Base-by-base conservation (phyloP, 2,797 vertebrate genomes). In the Sparidentex hasta region DNA sequence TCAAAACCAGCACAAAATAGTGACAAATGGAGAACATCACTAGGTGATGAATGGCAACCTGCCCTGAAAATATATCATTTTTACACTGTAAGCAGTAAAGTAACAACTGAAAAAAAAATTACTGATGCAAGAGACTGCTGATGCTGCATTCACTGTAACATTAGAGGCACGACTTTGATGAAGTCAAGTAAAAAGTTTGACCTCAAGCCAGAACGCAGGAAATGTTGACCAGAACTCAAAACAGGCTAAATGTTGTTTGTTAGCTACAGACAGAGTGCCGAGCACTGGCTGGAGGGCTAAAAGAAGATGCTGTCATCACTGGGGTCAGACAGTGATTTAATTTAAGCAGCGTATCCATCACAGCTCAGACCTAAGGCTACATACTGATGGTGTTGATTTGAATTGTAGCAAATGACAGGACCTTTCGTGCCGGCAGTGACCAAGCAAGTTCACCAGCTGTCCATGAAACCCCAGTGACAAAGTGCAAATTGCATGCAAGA, bases 401-500 rank as follows among this genome's bases (percentile, higher is more conserved):
- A 84, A 83, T 18, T 65, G 73, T 41, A 76, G 64, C 72, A 79
- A 76, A 72, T 85, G 84, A 87, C 80, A 80, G 61, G 44, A 71
- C 71, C 63, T 67, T 81, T 87, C 61, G 48, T 54, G 70, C 86
- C 80, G 50, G 59, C 64, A 58, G 44, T 38, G 75, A 88, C 71
- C 44, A 27, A 81, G 52, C 33, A 21, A 69, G 75, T 90, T 65
- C 82, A 80, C 76, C 78, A 76, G 85, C 78, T 90, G 84, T 79
- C 74, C 50, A 16, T 62, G 66, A 80, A 81, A 71, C 55, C 51
- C 59, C n/a, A 21, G 48, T 87, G 85, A 85, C 82, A 65, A 63
- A 78, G 83, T 72, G 74, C 51, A 85, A 89, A 84, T 54, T 74
- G 73, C 12, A 71, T 7, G 50, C 51, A 54, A 76, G 57, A 64